These are phyloP conservation scores for Lamellibrachia columna DNA, from an alignment of 2,888 invertebrate genomes.

Conservation along the genomic window DNA sequence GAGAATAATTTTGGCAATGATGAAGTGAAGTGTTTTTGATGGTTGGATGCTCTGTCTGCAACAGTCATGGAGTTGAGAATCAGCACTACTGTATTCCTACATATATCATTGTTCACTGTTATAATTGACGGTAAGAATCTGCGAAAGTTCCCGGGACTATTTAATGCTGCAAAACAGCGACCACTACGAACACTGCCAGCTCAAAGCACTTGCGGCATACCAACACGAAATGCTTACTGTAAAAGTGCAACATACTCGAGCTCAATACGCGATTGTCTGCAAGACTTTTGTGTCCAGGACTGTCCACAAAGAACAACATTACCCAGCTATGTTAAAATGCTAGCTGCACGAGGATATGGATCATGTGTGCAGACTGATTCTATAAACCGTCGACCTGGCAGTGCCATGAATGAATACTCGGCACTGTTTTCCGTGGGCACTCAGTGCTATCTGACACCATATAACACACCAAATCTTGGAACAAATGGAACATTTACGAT, in stretches of 20 bases:
- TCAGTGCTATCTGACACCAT: constrained; percentile 51
- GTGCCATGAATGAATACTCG: constrained; percentile 45
- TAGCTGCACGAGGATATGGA: constrained; percentile 50
- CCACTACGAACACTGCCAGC: constrained; percentile 53
- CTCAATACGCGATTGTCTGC: constrained; percentile 52
- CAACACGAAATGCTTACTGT: constrained; percentile 56
- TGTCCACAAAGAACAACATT: constrained; percentile 54
- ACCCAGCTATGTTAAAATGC: constrained; percentile 45
- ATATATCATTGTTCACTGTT: neutral
- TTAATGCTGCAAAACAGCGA: constrained; percentile 55
- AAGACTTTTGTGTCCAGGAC: constrained; percentile 57
- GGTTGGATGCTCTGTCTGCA: neutral
- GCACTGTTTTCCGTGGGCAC: constrained; percentile 47
- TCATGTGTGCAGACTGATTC: constrained; percentile 56
- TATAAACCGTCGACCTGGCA: constrained; percentile 53
- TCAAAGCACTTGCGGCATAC: constrained; percentile 60
- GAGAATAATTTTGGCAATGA: neutral
- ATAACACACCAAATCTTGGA: constrained; percentile 43
- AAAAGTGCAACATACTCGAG: constrained; percentile 51
- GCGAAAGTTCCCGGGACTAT: constrained; percentile 53
- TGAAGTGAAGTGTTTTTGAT: neutral
- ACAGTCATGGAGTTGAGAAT: neutral
- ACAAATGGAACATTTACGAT: constrained; percentile 53
- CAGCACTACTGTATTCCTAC: neutral
- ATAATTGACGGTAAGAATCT: constrained; percentile 17